These are phyloP conservation scores for Vesta saturnalis DNA, from an alignment of 2,888 invertebrate species.

Conservation along the genomic window DNA sequence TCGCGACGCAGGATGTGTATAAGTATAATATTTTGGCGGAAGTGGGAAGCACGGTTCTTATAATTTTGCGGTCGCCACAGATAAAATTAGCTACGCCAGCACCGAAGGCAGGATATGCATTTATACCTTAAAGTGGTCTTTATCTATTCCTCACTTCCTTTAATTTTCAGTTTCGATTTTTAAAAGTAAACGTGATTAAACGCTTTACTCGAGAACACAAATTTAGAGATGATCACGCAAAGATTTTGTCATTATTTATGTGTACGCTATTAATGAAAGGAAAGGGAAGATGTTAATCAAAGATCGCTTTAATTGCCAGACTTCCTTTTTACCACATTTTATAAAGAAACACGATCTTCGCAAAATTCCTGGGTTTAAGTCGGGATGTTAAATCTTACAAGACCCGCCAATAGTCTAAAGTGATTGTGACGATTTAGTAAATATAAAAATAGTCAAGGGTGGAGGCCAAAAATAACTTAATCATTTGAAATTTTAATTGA, in stretches of 20 bases:
- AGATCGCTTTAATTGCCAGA: too few species aligned
- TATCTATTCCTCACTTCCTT: constrained; percentile 29
- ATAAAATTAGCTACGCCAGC: constrained; percentile 43
- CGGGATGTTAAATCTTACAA: too few species aligned
- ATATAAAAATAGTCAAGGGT: background rate
- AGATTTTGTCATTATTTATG: background rate
- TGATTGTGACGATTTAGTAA: too few species aligned
- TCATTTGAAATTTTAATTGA: background rate
- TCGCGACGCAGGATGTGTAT: constrained; percentile 40
- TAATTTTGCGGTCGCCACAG: constrained; percentile 47
- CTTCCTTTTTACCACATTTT: background rate
- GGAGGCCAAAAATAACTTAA: background rate
- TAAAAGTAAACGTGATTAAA: too few species aligned
- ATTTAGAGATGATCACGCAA: background rate
- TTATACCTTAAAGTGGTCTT: constrained; percentile 29
- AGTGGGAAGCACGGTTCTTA: constrained; percentile 49
- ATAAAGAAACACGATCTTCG: background rate
- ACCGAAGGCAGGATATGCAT: constrained; percentile 36
- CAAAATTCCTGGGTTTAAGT: background rate
- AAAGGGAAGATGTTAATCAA: background rate
- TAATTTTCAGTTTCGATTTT: constrained; percentile 8
- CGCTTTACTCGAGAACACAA: background rate
- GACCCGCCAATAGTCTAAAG: too few species aligned
- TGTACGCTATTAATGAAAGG: background rate
- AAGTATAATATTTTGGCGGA: constrained; percentile 46